Base-by-base conservation (phyloP, 1,140 invertebrate genomes). In the Holcopasites calliopsidis region DNA sequence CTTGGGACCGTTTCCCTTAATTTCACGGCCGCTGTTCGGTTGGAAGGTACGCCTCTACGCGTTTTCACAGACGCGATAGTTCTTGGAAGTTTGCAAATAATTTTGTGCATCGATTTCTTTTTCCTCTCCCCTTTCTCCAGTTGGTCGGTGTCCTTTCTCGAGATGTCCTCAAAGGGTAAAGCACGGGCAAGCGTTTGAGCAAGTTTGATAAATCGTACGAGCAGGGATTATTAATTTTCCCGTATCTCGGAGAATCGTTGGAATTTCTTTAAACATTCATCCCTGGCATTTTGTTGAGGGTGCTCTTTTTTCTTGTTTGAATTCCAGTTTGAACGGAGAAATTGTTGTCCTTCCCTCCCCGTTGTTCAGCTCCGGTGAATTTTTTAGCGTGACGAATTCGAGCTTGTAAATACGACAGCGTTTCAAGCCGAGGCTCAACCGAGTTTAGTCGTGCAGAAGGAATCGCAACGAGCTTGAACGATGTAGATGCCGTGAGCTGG, bases 1-100 rank as follows among this genome's bases (percentile, higher is more conserved):
- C 75, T 81, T 71, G 79, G 82, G 80, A 81, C 65, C 64, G 38
- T 21, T 49, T 79, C 69, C 79, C 79, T 82, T 81, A 82, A 81
- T 82, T 82, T 82, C 75, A 8, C 70, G 55, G 79, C 66, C 64
- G 69, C 58, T 82, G 64, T 83, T 62, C 73, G 40, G 28, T 50
- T 62, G 21, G 26, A 44, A 68, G 80, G 28, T 71, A 66, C 38
- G 61, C n/a, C n/a, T n/a, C n/a, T n/a, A n/a, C n/a, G n/a, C n/a
- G n/a, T n/a, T n/a, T n/a, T n/a, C 18, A 44, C 31, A 23, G 16
- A 8, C 33, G 44, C 3, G 42, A 26, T 55, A 50, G 42, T 60
- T 65, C 52, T 52, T 50, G n/a, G 44, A 42, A 68, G 71, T 57
- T 64, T 57, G 52, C 50, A 49, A 70, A 66, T 49, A 77, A 80